phyloP scores from a whole-genome alignment of 2,888 invertebrate species.

The Acanthacorydalis orientalis region DNA sequence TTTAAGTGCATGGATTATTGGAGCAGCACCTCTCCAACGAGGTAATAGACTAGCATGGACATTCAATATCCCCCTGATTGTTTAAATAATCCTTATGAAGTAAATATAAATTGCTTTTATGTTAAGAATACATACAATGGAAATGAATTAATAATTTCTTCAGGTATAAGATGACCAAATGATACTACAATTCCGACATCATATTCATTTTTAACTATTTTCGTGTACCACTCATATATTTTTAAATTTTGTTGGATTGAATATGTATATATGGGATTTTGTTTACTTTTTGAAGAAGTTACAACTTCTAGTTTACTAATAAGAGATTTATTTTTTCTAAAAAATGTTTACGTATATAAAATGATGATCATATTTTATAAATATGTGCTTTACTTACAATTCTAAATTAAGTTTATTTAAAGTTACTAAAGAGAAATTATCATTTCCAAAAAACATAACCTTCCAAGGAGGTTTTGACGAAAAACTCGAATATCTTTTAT shows the following conservation, averaged over 20 bases:
- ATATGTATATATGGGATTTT: slow-evolving; percentile 50
- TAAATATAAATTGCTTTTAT: not conserved
- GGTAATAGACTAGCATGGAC: slow-evolving; percentile 87
- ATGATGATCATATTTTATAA: not conserved
- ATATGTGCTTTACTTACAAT: slow-evolving; percentile 33
- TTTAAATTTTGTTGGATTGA: slow-evolving; percentile 41
- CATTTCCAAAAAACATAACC: slow-evolving; percentile 75
- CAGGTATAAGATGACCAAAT: slow-evolving; percentile 82
- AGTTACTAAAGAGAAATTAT: slow-evolving; percentile 63
- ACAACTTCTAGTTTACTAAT: slow-evolving; percentile 49
- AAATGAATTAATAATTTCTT: slow-evolving; percentile 55
- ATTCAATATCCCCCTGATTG: slow-evolving; percentile 72
- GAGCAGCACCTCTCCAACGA: slow-evolving; percentile 85
- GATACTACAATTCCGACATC: slow-evolving; percentile 84
- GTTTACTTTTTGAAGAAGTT: slow-evolving; percentile 42
- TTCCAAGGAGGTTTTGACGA: slow-evolving; percentile 30
- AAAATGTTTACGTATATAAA: slow-evolving; percentile 11
- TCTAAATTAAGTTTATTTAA: slow-evolving; percentile 47
- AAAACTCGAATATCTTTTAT: too few relatives aligned
- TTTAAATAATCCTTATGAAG: slow-evolving; percentile 1
- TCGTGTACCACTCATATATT: slow-evolving; percentile 48
- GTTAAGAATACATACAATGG: slow-evolving; percentile 47
- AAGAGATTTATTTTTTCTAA: slow-evolving; percentile 32
- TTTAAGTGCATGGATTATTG: slow-evolving; percentile 70
- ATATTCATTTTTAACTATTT: slow-evolving; percentile 33